Evolutionary conservation across 2,797 vertebrate genomes (phyloP), one percentile per base, ranked within the genome.

Genomic region (Chelon labrosus): DNA sequence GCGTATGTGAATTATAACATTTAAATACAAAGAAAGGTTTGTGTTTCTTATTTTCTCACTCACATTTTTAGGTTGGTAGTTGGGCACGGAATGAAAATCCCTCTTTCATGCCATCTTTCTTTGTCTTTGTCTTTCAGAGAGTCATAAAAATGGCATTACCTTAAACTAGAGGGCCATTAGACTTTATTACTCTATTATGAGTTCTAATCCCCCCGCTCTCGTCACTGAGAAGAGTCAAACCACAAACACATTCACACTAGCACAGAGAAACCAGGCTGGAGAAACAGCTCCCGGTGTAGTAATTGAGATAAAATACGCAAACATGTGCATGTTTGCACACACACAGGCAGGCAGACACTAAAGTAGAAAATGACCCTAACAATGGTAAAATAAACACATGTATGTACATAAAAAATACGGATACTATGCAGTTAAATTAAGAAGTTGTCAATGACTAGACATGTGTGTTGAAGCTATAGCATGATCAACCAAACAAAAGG

Each of bases 181-280:
- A 70, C 60, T 73, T 83, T 77, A 88, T 86, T 86, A 77, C 80
- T 88, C 82, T 76, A 78, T 89, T 87, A 89, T 82, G 78, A 79
- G 63, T 73, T 80, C 46, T 61, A 77, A 74, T 82, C 85, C 79
- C 85, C 17, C 35, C 10, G 70, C 72, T 60, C 66, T 71, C 76
- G 55, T 84, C 63, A 72, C 37, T 44, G 71, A 79, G 46, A 63
- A 79, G 70, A 79, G 59, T 81, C 65, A 37, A 72, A 77, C 71
- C 72, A 46, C 75, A 81, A 74, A 75, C 64, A 71, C 57, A 64
- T 64, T 52, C 25, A 25, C 63, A 35, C 51, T 59, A 56, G 57
- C 62, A 47, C 4, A 9, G 39, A 57, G 47, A 78, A 85, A 70
- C 65, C 65, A 53, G 35, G 31, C 25, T 1, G 37, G 54, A 53